These are phyloP conservation scores for Phania funesta DNA, from an alignment of 2,888 invertebrate species.

Conservation along the genomic window DNA sequence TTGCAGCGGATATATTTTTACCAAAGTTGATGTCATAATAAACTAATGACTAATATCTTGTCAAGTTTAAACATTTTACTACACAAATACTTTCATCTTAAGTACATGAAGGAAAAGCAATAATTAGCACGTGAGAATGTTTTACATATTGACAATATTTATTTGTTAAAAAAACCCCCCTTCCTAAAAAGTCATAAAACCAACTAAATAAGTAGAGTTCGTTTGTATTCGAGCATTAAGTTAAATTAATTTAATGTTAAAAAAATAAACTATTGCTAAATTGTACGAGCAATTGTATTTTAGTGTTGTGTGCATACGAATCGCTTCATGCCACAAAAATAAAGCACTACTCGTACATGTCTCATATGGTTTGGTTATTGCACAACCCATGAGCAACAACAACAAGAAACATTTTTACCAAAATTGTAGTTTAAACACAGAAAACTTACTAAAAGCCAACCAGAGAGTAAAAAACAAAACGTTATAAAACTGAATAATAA, in stretches of 20 bases:
- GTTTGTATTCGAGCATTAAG: neutral
- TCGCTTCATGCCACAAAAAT: slow-evolving; percentile 27
- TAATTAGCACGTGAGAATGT: too few species aligned
- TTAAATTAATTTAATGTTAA: slow-evolving; percentile 39
- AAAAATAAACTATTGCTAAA: slow-evolving; percentile 39
- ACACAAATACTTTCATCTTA: too few species aligned
- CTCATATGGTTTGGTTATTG: slow-evolving; percentile 51
- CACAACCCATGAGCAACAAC: slow-evolving; percentile 20
- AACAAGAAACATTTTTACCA: neutral
- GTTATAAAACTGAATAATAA: slow-evolving; percentile 57
- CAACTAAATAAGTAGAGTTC: too few species aligned
- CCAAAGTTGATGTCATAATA: too few species aligned
- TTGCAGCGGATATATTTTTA: too few species aligned
- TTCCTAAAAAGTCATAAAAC: neutral
- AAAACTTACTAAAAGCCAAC: slow-evolving; percentile 21
- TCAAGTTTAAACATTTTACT: too few species aligned
- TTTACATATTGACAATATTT: too few species aligned
- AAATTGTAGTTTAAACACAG: slow-evolving; percentile 18
- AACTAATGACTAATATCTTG: too few species aligned
- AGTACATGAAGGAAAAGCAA: too few species aligned
- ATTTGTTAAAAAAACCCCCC: too few species aligned
- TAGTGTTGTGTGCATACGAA: neutral
- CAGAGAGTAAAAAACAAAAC: slow-evolving; percentile 7
- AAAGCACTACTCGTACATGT: slow-evolving; percentile 28
- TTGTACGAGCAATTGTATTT: slow-evolving; percentile 25